Conservation (phyloP, 1,140 invertebrate species). For the Phymorhynchus buccinoides region DNA sequence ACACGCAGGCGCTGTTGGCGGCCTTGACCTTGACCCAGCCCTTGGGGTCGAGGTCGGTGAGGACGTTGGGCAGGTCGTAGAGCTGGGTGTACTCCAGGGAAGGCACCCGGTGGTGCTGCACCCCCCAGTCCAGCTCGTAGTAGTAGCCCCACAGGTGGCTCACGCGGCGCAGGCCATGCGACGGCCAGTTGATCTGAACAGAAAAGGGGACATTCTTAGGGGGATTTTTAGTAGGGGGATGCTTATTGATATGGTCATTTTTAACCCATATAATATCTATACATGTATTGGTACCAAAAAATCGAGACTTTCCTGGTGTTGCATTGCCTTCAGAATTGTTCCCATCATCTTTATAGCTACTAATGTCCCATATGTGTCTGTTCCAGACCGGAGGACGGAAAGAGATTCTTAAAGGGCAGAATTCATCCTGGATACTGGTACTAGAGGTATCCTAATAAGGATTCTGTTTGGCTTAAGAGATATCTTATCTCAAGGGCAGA, state of each 20-base stretch:
- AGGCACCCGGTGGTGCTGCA: conserved; percentile 47
- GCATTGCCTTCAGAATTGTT: too few species aligned
- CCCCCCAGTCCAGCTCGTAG: conserved; percentile 58
- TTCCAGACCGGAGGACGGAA: not conserved
- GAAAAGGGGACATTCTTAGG: too few species aligned
- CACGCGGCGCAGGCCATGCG: conserved; percentile 39
- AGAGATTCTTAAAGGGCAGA: not conserved
- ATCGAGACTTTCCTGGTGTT: too few species aligned
- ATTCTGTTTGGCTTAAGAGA: too few species aligned
- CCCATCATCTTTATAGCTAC: too few species aligned
- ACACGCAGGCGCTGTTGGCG: conserved; percentile 47
- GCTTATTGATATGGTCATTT: not conserved
- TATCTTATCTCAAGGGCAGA: too few species aligned
- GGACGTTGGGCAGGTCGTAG: conserved; percentile 53
- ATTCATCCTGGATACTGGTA: too few species aligned
- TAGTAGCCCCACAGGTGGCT: conserved; percentile 56
- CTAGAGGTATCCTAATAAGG: too few species aligned
- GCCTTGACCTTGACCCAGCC: conserved; percentile 54
- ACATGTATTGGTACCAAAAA: not conserved
- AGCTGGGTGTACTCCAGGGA: conserved; percentile 55
- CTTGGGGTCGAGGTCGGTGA: conserved; percentile 43
- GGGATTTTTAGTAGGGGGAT: not conserved
- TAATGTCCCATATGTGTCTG: too few species aligned
- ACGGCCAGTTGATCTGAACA: conserved; percentile 52
- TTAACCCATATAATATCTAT: not conserved